A percentile compares a stretch with the other conserved stretches of the same genome.
Evolutionary conservation across 2,113 vertebrate genomes (phyloP).

Genomic region (Cyanoderma ruficeps): DNA sequence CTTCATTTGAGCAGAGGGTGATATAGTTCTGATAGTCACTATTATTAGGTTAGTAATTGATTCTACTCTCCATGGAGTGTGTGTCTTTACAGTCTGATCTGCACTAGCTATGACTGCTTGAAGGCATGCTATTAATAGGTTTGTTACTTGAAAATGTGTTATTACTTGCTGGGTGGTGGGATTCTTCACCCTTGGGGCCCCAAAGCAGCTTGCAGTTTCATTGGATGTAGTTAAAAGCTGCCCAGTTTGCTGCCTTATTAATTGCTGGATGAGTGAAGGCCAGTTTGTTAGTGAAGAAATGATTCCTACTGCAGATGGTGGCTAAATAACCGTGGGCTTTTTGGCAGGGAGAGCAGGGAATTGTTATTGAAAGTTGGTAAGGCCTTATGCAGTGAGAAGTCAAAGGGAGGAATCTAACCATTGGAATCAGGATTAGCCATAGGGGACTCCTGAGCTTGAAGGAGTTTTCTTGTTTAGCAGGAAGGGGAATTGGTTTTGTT

Average conservation of each 20-base stretch:
- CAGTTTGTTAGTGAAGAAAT: neutral
- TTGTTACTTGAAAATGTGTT: neutral
- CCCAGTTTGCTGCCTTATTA: neutral
- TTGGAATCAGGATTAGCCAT: neutral
- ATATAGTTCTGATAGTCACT: neutral
- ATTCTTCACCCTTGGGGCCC: neutral
- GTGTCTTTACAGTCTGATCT: neutral
- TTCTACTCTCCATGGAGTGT: rapidly evolving
- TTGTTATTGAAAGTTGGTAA: neutral
- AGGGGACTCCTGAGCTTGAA: neutral
- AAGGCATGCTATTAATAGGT: neutral
- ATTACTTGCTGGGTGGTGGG: neutral
- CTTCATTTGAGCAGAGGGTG: neutral
- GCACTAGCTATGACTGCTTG: neutral
- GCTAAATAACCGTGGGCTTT: neutral
- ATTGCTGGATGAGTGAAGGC: neutral
- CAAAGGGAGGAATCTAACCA: neutral
- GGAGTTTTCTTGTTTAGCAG: neutral
- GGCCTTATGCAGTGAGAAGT: neutral
- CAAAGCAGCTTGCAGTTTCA: neutral
- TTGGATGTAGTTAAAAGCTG: neutral
- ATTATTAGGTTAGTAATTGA: neutral
- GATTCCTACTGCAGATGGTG: neutral
- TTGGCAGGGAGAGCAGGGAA: neutral
- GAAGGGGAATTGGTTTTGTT: neutral